A percentile compares a stretch with the other conserved stretches of the same genome.
Evolutionary conservation across 2,797 vertebrate species (phyloP).

Genomic region (Selene dorsalis): DNA sequence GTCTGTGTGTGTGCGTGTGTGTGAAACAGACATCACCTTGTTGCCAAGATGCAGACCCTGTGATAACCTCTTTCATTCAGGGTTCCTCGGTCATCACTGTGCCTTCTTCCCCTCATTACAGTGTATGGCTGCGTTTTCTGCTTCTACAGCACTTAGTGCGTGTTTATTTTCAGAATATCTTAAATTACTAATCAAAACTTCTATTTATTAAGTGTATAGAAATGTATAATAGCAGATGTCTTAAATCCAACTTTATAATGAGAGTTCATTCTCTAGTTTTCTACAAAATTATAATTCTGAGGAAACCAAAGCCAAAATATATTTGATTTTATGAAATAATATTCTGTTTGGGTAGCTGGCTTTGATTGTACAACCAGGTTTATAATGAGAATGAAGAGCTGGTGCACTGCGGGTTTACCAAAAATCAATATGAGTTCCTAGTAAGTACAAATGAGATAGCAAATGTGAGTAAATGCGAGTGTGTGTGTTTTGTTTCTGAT

Average conservation of each 20-base stretch:
- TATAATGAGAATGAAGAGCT: conserved; percentile 49
- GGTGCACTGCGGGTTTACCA: conserved; percentile 4
- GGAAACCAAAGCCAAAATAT: conserved; percentile 72
- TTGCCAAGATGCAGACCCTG: conserved; percentile 82
- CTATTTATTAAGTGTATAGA: conserved; percentile 61
- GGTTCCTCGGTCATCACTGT: conserved; percentile 72
- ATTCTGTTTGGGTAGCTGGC: conserved; percentile 40
- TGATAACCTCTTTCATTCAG: conserved; percentile 50
- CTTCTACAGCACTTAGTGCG: conserved; percentile 38
- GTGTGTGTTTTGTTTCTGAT: conserved; percentile 20
- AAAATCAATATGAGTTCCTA: neutral
- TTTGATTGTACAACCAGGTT: conserved; percentile 59
- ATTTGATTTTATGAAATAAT: conserved; percentile 42
- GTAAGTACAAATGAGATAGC: conserved; percentile 2
- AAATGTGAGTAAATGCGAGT: neutral
- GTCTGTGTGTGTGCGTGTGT: conserved; percentile 20
- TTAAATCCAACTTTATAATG: conserved; percentile 22
- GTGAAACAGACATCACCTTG: conserved; percentile 47
- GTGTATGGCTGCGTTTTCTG: conserved; percentile 37
- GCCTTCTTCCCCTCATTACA: conserved; percentile 64
- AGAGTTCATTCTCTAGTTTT: conserved; percentile 35
- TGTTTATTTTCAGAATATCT: conserved; percentile 16
- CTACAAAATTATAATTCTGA: conserved; percentile 25
- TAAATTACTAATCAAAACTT: conserved; percentile 16
- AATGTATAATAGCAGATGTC: conserved; percentile 23